Evolutionary conservation across 2,797 vertebrate genomes (phyloP).

Genomic region (Bucorvus abyssinicus): DNA sequence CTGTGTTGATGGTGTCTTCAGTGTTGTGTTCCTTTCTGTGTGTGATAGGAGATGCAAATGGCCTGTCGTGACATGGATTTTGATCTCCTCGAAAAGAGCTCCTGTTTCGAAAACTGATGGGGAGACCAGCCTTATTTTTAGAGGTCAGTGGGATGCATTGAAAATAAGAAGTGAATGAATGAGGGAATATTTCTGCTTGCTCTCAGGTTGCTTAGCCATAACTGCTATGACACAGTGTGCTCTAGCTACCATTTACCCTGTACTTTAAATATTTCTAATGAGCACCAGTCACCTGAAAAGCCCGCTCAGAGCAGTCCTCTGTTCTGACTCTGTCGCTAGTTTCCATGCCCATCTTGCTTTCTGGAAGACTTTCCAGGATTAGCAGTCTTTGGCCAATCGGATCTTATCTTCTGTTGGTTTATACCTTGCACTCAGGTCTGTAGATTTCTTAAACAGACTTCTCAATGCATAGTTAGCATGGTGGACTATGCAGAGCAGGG

Average conservation of each 20-base stretch:
- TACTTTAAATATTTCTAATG: background rate
- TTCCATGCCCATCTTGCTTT: background rate
- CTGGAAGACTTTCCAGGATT: background rate
- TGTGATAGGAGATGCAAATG: background rate
- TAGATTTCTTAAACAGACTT: background rate
- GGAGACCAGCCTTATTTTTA: background rate
- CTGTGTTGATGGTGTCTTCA: background rate
- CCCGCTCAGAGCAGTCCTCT: background rate
- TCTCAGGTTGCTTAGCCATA: background rate
- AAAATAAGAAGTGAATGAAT: background rate
- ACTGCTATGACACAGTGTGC: fast-evolving
- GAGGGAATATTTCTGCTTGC: background rate
- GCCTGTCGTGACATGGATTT: background rate
- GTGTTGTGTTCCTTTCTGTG: background rate
- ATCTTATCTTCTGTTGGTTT: background rate
- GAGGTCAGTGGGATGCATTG: background rate
- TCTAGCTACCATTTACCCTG: background rate
- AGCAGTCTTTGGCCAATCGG: background rate
- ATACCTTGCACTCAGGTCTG: background rate
- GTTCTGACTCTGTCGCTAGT: background rate
- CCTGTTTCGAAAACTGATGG: background rate
- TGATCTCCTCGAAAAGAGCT: fast-evolving
- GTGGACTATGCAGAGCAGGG: background rate
- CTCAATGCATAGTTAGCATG: background rate
- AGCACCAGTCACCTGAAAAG: background rate